Base-by-base conservation (phyloP, 2,888 invertebrate species). In the Eretmocerus hayati region DNA sequence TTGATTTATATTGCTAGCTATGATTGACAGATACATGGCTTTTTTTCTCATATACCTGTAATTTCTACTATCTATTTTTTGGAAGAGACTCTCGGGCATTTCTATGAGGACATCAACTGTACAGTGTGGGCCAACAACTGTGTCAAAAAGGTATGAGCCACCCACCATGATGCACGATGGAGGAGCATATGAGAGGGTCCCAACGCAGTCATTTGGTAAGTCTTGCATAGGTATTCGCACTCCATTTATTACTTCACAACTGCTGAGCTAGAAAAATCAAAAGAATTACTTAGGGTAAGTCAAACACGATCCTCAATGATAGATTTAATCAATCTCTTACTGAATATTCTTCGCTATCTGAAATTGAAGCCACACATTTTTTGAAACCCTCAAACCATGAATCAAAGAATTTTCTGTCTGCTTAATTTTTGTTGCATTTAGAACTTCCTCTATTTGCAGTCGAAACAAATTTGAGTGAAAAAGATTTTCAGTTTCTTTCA, bases 391-490 rank as follows among this genome's bases (percentile, higher is more conserved):
- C 67, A 46, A 83, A 74, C 85, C 87, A 90, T 16, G 63, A 65
- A 4, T 76, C 67, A 32, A 87, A 77, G 49, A 75, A 73, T 40
- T 74, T 75, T 41, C 73, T 72, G 42, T 86, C 32, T 80, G 75
- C 63, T 85, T 87, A 0, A 88, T 64, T 64, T 79, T 79, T 0
- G 87, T 75, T 74, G 87, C 87, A 49, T 77, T 73, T 0, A 90
- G 68, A 64, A 89, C 75, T 72, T 90, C 88, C 46, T 87, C 84
- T 21, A 89, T 83, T 78, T 90, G 91, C 53, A 92, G 70, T 26
- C 90, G 79, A 65, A 92, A 90, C 23, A 93, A 74, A 68, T 89
- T 90, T 0, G 90, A 92, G 66, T 90, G 88, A 62, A 87, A 91
- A 4, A 90, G 73, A 65, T 83, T 87, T 65, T 90, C 87, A 0